Conservation (phyloP, 1,140 invertebrate species). For the Radopholus similis region DNA sequence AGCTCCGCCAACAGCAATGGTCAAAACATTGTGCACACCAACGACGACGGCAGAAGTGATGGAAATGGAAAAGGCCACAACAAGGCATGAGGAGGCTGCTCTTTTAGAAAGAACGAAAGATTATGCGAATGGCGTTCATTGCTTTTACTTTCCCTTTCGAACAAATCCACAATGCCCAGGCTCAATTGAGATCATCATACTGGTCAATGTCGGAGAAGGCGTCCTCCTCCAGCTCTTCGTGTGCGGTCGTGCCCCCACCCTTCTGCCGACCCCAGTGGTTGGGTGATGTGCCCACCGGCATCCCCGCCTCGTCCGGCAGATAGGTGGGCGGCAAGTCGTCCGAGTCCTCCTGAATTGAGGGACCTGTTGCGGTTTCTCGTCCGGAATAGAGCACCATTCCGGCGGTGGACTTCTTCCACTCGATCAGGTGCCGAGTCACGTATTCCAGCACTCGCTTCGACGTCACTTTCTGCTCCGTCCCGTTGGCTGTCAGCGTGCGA, state of each 20-base stretch:
- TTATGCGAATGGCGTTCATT: too few relatives aligned
- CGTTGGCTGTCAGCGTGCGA: constrained; percentile 59
- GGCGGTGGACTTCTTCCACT: constrained; percentile 63
- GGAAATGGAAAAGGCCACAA: too few relatives aligned
- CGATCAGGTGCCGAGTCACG: constrained; percentile 65
- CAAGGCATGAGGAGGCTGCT: too few relatives aligned
- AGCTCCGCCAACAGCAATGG: too few relatives aligned
- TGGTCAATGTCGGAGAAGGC: constrained; percentile 35
- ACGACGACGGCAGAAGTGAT: too few relatives aligned
- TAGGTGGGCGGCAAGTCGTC: constrained; percentile 14
- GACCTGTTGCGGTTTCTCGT: not conserved
- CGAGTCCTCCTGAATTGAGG: constrained; percentile 5
- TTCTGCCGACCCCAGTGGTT: not conserved
- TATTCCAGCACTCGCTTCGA: constrained; percentile 67
- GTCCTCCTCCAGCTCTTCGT: constrained; percentile 21
- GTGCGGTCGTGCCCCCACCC: not conserved
- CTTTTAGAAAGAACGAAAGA: too few relatives aligned
- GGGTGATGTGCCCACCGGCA: not conserved
- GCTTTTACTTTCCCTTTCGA: too few relatives aligned
- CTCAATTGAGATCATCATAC: constrained; percentile 20
- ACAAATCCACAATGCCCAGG: too few relatives aligned
- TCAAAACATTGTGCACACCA: too few relatives aligned
- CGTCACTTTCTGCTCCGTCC: constrained; percentile 56
- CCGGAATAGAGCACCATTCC: not conserved
- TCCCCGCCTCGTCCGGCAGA: constrained; percentile 14